phyloP scores from a whole-genome alignment of 2,888 invertebrate species.

The Eupeodes latifasciatus region DNA sequence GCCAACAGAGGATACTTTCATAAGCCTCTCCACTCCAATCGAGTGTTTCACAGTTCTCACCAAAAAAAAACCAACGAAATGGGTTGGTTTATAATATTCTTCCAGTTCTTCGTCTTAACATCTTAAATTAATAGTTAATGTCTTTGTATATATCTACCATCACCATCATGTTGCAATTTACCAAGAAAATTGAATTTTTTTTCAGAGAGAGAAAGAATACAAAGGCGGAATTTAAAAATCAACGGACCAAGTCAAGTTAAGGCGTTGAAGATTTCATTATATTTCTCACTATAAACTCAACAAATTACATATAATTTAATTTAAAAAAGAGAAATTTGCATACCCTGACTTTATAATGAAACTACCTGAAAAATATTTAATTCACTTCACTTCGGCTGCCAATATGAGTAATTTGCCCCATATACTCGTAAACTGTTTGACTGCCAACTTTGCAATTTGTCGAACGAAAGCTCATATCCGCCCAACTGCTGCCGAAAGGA shows the following conservation, averaged over 20 bases:
- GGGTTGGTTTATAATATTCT: slow-evolving; percentile 46
- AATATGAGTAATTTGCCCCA: slow-evolving; percentile 61
- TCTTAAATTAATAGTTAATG: slow-evolving; percentile 51
- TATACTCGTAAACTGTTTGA: slow-evolving; percentile 20
- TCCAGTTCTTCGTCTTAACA: background rate
- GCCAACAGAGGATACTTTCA: slow-evolving; percentile 42
- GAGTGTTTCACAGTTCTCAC: slow-evolving; percentile 18
- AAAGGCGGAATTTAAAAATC: slow-evolving; percentile 19
- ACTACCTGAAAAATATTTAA: slow-evolving; percentile 49
- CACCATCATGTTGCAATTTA: slow-evolving; percentile 30
- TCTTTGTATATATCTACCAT: slow-evolving; percentile 26
- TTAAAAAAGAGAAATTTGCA: slow-evolving; percentile 47
- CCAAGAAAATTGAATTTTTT: slow-evolving; percentile 32
- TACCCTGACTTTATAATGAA: slow-evolving; percentile 1
- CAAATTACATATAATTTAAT: slow-evolving; percentile 67
- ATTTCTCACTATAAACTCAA: slow-evolving; percentile 25
- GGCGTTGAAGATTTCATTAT: slow-evolving; percentile 48
- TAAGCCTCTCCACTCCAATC: slow-evolving; percentile 2
- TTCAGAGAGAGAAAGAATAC: background rate
- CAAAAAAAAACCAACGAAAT: slow-evolving; percentile 12
- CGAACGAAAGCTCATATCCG: background rate
- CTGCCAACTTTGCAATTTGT: slow-evolving; percentile 54
- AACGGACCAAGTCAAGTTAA: slow-evolving; percentile 24
- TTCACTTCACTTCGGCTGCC: slow-evolving; percentile 65
- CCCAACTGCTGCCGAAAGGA: slow-evolving; percentile 11